These are phyloP conservation scores for Cololabis saira DNA, from an alignment of 2,113 vertebrate species.

Conservation along the genomic window DNA sequence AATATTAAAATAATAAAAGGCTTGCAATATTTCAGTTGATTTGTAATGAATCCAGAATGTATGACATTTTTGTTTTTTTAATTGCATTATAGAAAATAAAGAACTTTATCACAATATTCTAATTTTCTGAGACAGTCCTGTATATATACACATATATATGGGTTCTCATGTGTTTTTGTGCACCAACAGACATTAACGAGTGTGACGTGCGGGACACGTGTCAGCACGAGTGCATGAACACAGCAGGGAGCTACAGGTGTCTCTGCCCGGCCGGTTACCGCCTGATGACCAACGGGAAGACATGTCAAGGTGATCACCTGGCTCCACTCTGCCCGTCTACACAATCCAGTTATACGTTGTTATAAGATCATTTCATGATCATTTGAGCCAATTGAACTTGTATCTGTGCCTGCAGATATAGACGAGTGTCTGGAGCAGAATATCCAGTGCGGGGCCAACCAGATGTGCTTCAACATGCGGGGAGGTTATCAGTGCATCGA, in stretches of 20 bases:
- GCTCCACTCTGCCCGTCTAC: neutral
- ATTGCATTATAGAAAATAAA: too few relatives aligned
- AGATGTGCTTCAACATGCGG: constrained; percentile 97
- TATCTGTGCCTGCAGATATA: constrained; percentile 81
- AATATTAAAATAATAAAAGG: too few relatives aligned
- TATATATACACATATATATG: neutral
- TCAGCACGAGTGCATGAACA: constrained; percentile 96
- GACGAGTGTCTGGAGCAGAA: constrained; percentile 94
- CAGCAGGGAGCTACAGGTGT: constrained; percentile 91
- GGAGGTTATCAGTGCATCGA: constrained; percentile 95
- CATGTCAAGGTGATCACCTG: constrained; percentile 89
- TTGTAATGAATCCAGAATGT: too few relatives aligned
- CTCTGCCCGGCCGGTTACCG: constrained; percentile 90
- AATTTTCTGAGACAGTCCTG: too few relatives aligned
- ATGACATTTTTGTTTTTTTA: too few relatives aligned
- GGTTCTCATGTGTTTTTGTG: constrained; percentile 23
- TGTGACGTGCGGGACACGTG: constrained; percentile 90
- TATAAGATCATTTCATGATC: too few relatives aligned
- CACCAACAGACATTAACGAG: constrained; percentile 91
- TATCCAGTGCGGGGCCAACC: constrained; percentile 89
- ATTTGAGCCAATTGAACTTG: neutral
- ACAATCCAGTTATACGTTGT: too few relatives aligned
- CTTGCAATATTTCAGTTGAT: too few relatives aligned
- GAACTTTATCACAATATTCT: too few relatives aligned
- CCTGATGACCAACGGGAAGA: constrained; percentile 91